Conservation (phyloP, 2,113 vertebrate genomes). For the Protobothrops flavoviridis region DNA sequence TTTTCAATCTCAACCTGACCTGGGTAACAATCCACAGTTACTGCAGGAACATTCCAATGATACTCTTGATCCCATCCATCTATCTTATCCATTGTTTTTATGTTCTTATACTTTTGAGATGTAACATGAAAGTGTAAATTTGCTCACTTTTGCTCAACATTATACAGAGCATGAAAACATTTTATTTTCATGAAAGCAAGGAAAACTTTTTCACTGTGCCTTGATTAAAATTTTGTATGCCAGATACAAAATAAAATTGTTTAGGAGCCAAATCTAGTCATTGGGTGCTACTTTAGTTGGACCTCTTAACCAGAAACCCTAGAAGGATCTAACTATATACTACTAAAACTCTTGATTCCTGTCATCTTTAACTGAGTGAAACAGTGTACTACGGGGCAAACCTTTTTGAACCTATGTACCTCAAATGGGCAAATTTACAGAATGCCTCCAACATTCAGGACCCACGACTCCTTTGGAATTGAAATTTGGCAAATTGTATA, state of each 20-base stretch:
- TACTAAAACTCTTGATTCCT: background rate
- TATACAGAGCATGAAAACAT: background rate
- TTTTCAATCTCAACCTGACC: background rate
- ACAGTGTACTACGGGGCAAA: background rate
- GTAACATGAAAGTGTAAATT: background rate
- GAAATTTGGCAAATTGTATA: background rate
- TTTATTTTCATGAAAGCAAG: background rate
- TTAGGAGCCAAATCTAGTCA: background rate
- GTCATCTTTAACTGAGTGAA: background rate
- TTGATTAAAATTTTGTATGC: background rate
- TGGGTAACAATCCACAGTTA: background rate
- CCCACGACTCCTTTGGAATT: background rate
- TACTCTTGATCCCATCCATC: background rate
- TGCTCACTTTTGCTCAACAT: background rate
- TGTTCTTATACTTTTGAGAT: background rate
- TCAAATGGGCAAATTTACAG: background rate
- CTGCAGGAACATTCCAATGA: background rate
- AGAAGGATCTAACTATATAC: background rate
- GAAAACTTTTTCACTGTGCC: background rate
- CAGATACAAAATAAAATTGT: background rate
- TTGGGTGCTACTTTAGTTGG: background rate
- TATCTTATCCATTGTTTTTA: background rate
- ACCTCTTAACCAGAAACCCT: background rate
- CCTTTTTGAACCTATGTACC: background rate
- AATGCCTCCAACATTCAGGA: background rate